These are phyloP conservation scores for Temnothorax curvispinosus DNA, from an alignment of 1,140 invertebrate genomes.

Conservation along the genomic window DNA sequence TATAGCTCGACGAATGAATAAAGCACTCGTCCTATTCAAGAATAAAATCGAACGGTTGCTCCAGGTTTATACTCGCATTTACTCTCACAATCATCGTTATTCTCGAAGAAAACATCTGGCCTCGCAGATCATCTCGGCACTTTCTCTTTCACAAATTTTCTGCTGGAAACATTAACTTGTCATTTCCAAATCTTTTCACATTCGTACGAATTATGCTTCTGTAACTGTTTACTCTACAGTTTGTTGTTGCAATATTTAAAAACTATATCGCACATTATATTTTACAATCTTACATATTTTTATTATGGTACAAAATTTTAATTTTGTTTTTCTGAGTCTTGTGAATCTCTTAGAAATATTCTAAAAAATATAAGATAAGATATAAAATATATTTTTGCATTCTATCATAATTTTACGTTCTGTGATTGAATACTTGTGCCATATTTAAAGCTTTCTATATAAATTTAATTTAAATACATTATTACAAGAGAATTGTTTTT, in stretches of 20 bases:
- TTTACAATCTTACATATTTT: neutral
- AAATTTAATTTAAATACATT: neutral
- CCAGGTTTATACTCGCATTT: slow-evolving; percentile 60
- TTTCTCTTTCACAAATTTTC: neutral
- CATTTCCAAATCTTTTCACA: neutral
- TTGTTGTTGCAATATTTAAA: neutral
- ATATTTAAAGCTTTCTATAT: neutral
- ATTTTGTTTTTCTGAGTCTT: neutral
- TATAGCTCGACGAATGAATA: slow-evolving; percentile 73
- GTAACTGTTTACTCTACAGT: neutral
- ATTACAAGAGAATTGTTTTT: neutral
- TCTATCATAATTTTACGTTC: neutral
- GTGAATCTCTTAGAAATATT: neutral
- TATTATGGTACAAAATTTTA: neutral
- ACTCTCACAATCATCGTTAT: slow-evolving; percentile 34
- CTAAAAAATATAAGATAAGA: neutral
- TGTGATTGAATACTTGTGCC: neutral
- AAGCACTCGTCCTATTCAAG: slow-evolving; percentile 73
- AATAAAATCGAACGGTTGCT: slow-evolving; percentile 70
- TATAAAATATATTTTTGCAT: neutral
- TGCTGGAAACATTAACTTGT: neutral
- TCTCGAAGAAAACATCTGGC: neutral
- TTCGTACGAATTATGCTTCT: neutral
- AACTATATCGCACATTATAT: neutral
- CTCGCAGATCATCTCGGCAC: neutral